Conservation (phyloP, 2,113 vertebrate species). For the Channa maculata region DNA sequence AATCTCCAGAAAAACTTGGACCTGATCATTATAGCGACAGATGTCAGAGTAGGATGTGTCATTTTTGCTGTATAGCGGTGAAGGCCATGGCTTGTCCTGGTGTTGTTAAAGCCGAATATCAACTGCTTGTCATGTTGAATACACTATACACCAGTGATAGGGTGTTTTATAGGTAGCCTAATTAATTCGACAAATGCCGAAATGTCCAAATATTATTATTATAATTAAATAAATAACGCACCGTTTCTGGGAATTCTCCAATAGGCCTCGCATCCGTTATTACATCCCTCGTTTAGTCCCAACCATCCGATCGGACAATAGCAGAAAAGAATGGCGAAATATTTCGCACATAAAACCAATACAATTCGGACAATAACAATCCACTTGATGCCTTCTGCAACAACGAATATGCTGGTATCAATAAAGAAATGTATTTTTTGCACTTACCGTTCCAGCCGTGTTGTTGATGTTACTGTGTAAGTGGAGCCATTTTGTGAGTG, state of each 20-base stretch:
- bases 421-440: conserved; percentile 34
- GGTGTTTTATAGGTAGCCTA: background rate
- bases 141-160: background rate
- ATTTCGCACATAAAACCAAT: conserved; percentile 23
- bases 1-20: background rate
- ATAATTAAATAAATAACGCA: background rate
- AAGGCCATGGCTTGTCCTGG: conserved; percentile 42
- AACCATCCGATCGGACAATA: conserved; percentile 60
- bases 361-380: background rate
- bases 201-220: background rate
- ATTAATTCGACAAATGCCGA: background rate
- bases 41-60: background rate
- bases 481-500: conserved; percentile 94
- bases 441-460: conserved; percentile 87
- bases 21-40: background rate
- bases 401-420: conserved; percentile 7
- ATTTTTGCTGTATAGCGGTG: conserved; percentile 11
- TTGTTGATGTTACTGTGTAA: conserved; percentile 89
- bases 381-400: background rate
- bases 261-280: conserved; percentile 76
- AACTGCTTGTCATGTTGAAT: conserved; percentile 14
- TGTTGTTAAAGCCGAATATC: conserved; percentile 32
- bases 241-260: conserved; percentile 44
- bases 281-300: conserved; percentile 40
- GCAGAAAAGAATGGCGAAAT: conserved; percentile 39